Evolutionary conservation across 2,888 invertebrate genomes (phyloP), one percentile per base, ranked within the genome.

Genomic region (Cartodere bifasciata): DNA sequence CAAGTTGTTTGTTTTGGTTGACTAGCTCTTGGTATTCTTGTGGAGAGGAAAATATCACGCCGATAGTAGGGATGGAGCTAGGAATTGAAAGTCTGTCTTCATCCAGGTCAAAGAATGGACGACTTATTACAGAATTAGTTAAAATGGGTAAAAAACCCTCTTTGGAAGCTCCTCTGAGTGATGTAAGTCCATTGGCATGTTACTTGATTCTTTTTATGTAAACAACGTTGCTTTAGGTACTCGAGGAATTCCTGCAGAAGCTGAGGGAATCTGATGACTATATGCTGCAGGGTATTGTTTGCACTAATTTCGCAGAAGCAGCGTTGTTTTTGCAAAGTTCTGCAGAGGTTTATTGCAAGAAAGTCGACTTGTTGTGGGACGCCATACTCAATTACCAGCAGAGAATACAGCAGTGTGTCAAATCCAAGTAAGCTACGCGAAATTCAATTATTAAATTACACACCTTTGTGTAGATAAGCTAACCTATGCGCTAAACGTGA

Each of bases 241-340:
- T 75, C 50, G 68, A 70, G 49, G 63, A 64, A 39, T 72, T 68
- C 60, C 61, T 71, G 57, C 65, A 62, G 56, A 63, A 65, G 49
- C 61, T 66, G 42, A 61, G 45, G 6, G 41, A 50, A 23, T 46
- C 48, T 16, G 60, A 58, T 29, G 45, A 62, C 13, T 63, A 58
- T 31, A 49, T 66, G 45, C 55, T 56, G 21, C 63, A 64, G 34
- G 56, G 58, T 9, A 61, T 65, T 7, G 57, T 51, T 32, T 52
- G 62, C 23, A 70, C 72, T 48, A 81, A 82, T 58, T 85, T 81
- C 62, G 68, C 76, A 2, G 78, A 84, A 60, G 74, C 81, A 34
- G 84, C 81, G n/a, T 55, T 84, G 42, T 60, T 86, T 37, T 56
- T 86, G 41, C 81, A 85, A 60, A 76, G 76, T 50, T 75, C 78